Base-by-base conservation (phyloP, 2,797 vertebrate species). In the Syngnathus acus region DNA sequence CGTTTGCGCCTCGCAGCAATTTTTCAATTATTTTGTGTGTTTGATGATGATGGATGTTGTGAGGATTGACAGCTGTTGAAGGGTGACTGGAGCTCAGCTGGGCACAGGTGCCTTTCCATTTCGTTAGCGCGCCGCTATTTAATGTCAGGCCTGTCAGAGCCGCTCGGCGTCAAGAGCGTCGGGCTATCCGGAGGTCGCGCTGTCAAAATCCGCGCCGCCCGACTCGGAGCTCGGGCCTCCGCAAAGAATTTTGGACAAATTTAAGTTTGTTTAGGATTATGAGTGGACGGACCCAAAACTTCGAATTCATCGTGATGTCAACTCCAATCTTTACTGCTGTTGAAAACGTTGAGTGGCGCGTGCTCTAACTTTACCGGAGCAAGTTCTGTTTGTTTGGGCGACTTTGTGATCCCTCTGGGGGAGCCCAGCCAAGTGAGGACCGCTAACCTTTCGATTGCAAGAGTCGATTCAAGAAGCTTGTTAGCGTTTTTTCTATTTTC, bases 131-230 rank as follows among this genome's bases (percentile, higher is more conserved):
- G n/a, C 40, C 60, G 48, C 48, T 57, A 32, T 70, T 65, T 71
- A 37, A 65, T 69, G 58, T 71, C 58, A 59, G 42, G 19, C 37
- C 71, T 73, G 68, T 82, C 76, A 75, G 69, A 69, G 48, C 55
- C 58, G 65, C 47, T 43, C 58, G 76, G 70, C 47, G 37, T 63
- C 17, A 48, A 55, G 68, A 39, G 23, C 5, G 6, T 11, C 11
- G 65, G 65, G 72, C n/a, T 58, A 67, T 63, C 47, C 64, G 69
- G 58, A 72, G 57, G 60, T 75, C 65, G 58, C 67, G 70, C 66
- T 67, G 17, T 66, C 70, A 73, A 37, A 57, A 37, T 37, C 55
- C 1, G 13, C 26, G 6, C 13, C 6, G 13, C 26, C 13, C 6
- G 2, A 26, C 14, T 7, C 26, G 14, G 0, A 57, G 11, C 14